Percentiles rank a stretch among this genome's conserved stretches.
These are phyloP conservation scores for Amblyopsis rosae DNA, from an alignment of 2,113 vertebrate species.

Conservation along the genomic window DNA sequence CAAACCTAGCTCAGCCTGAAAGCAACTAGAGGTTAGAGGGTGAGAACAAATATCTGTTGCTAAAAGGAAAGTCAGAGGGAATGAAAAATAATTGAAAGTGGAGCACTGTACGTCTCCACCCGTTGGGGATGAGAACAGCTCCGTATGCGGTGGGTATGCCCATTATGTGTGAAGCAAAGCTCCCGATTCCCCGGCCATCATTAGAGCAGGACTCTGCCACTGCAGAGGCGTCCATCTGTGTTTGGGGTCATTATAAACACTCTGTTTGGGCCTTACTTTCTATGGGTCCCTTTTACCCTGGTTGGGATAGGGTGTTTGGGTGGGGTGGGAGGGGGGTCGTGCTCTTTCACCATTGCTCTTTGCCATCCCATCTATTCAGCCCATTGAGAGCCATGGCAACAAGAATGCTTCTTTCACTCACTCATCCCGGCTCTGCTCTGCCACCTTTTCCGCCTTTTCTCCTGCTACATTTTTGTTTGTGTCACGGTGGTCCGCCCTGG, in stretches of 20 bases:
- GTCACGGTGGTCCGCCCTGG: conserved; percentile 28
- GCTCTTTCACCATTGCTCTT: conserved; percentile 62
- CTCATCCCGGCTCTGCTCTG: conserved; percentile 43
- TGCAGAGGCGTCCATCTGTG: conserved; percentile 58
- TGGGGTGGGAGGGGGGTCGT: conserved; percentile 40
- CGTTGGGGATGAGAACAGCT: conserved; percentile 39
- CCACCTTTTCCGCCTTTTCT: conserved; percentile 46
- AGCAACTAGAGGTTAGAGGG: conserved; percentile 23
- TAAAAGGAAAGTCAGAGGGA: conserved; percentile 23
- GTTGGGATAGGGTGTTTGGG: neutral
- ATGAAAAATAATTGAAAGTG: conserved; percentile 34
- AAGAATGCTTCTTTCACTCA: conserved; percentile 63
- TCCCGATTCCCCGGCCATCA: too few relatives aligned
- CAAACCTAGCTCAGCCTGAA: too few relatives aligned
- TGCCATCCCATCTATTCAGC: conserved; percentile 61
- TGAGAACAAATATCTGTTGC: conserved; percentile 3
- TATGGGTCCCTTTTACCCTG: conserved; percentile 31
- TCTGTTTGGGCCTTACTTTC: conserved; percentile 63
- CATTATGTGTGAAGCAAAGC: conserved; percentile 52
- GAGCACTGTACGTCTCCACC: conserved; percentile 35
- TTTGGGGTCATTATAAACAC: conserved; percentile 65
- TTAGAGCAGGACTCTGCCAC: conserved; percentile 37
- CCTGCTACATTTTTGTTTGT: conserved; percentile 36
- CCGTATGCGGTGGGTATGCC: conserved; percentile 52
- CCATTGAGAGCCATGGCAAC: conserved; percentile 68